phyloP scores from a whole-genome alignment of 2,113 vertebrate species.

The Camelus bactrianus region DNA sequence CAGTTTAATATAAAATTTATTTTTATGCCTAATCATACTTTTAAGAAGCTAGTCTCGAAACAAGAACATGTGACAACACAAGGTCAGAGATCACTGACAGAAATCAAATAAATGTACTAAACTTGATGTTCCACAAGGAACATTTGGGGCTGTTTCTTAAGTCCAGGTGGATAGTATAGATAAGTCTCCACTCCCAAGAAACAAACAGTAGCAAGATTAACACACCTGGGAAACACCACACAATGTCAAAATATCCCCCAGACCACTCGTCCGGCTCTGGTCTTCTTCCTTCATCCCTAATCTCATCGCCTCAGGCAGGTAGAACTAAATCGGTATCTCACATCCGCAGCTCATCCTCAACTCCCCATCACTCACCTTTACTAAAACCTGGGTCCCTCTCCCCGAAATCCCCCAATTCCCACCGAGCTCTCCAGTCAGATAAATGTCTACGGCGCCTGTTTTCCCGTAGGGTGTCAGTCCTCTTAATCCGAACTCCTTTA shows the following conservation, averaged over 20 bases:
- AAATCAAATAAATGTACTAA: conserved; percentile 32
- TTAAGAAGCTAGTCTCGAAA: conserved; percentile 1
- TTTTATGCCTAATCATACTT: conserved; percentile 11
- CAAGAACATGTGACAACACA: conserved; percentile 15
- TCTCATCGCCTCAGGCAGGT: background rate
- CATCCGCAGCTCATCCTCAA: conserved; percentile 31
- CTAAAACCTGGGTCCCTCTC: background rate
- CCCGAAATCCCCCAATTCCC: background rate
- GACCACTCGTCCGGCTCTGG: background rate
- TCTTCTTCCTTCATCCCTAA: background rate
- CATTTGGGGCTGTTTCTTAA: background rate
- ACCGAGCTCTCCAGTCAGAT: background rate
- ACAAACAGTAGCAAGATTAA: conserved; percentile 25
- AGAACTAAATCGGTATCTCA: conserved; percentile 38
- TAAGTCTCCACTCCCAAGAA: conserved; percentile 42
- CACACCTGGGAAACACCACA: background rate
- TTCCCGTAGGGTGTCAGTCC: background rate
- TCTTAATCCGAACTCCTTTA: conserved; percentile 26
- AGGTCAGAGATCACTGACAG: background rate
- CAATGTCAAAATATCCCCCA: background rate
- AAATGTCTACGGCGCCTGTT: background rate
- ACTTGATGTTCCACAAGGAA: conserved; percentile 29
- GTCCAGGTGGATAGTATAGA: background rate
- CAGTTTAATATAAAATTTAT: conserved; percentile 47
- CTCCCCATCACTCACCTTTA: background rate